Conservation (phyloP, 2,888 invertebrate genomes). For the Tortricodes alternella region DNA sequence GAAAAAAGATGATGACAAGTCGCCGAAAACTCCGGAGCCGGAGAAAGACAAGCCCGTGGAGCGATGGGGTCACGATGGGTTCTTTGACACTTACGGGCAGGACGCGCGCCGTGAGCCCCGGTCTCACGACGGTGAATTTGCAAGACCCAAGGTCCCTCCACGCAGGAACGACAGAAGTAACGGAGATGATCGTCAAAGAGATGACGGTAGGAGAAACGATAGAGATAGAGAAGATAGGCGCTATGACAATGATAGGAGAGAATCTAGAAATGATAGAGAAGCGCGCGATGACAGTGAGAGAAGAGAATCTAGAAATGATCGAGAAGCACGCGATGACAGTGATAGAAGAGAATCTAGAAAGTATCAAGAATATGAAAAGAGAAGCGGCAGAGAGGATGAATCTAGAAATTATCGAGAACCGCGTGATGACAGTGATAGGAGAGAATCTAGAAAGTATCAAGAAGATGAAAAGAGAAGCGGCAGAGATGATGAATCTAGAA, state of each 20-base stretch:
- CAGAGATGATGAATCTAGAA: constrained; percentile 25
- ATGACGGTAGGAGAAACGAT: constrained; percentile 7
- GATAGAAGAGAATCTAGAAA: constrained; percentile 27
- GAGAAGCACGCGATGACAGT: constrained; percentile 33
- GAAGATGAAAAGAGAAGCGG: constrained; percentile 25
- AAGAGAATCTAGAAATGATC: constrained; percentile 16
- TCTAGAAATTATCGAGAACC: constrained; percentile 27
- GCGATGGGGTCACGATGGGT: constrained; percentile 75
- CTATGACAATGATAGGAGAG: constrained; percentile 14
- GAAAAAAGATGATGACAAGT: constrained; percentile 47
- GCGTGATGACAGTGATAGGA: constrained; percentile 30
- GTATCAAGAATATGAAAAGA: constrained; percentile 30
- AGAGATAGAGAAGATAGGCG: constrained; percentile 29
- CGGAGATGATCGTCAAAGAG: constrained; percentile 28
- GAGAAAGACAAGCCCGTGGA: constrained; percentile 47
- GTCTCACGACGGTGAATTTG: constrained; percentile 42
- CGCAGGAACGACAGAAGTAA: constrained; percentile 39
- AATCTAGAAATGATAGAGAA: constrained; percentile 29
- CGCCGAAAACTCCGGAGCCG: constrained; percentile 46
- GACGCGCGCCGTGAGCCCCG: constrained; percentile 58
- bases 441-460: constrained; percentile 24
- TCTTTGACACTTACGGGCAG: constrained; percentile 71
- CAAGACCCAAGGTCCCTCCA: constrained; percentile 42
- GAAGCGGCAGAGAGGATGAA: constrained; percentile 27
- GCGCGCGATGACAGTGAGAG: constrained; percentile 33